A percentile compares a stretch with the other conserved stretches of the same genome.
Evolutionary conservation across 2,888 invertebrate species (phyloP).

Genomic region (Amphipoea lucens): DNA sequence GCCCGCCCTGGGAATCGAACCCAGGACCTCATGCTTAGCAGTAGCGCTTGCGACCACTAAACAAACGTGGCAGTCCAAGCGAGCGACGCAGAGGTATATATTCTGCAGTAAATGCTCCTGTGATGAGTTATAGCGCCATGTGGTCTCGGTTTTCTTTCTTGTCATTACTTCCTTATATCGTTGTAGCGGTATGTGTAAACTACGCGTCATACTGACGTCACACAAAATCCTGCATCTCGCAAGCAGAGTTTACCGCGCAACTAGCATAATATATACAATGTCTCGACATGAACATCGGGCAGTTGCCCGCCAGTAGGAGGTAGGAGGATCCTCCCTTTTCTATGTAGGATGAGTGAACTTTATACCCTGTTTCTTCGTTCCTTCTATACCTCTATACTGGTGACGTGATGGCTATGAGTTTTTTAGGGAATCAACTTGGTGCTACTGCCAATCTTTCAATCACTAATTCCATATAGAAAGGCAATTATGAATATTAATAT

Average conservation of each 20-base stretch:
- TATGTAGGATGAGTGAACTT: too few species aligned
- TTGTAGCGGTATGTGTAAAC: background rate
- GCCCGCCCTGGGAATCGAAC: background rate
- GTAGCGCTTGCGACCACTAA: background rate
- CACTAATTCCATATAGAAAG: too few species aligned
- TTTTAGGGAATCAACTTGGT: slow-evolving; percentile 5
- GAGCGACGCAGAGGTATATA: background rate
- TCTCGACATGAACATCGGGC: too few species aligned
- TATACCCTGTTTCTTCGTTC: too few species aligned
- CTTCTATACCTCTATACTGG: too few species aligned
- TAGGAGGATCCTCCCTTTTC: too few species aligned
- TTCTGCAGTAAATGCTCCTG: slow-evolving; percentile 6
- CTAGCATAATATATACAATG: too few species aligned
- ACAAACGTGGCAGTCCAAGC: background rate
- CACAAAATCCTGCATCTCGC: too few species aligned
- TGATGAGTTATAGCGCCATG: slow-evolving; percentile 27
- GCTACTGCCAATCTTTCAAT: background rate
- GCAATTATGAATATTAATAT: background rate
- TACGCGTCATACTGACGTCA: too few species aligned
- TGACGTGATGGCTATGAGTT: background rate
- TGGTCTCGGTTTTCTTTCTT: background rate
- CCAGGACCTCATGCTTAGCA: background rate
- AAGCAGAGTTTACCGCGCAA: too few species aligned
- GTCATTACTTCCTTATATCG: slow-evolving; percentile 26
- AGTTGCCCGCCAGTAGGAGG: too few species aligned